Evolutionary conservation across 2,113 vertebrate species (phyloP).

Genomic region (Entomyzon cyanotis): DNA sequence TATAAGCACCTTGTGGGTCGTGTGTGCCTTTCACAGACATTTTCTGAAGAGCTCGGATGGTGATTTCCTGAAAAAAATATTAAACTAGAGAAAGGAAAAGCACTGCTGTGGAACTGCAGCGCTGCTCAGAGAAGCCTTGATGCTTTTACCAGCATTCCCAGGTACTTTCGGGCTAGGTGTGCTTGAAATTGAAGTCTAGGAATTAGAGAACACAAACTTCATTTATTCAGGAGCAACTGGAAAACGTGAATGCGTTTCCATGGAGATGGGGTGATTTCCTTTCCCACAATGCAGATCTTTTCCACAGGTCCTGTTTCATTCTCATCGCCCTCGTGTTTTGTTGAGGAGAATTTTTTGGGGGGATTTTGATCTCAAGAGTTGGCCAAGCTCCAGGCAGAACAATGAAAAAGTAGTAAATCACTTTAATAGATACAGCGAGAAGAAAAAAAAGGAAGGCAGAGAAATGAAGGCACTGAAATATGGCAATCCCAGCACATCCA

Average conservation of each 20-base stretch:
- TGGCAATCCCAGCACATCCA: constrained; percentile 23
- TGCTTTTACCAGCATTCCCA: constrained; percentile 25
- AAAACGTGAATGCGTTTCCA: constrained; percentile 48
- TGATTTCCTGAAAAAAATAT: not conserved
- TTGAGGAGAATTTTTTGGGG: constrained; percentile 11
- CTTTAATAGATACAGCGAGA: constrained; percentile 58
- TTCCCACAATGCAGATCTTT: constrained; percentile 65
- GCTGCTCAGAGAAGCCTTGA: not conserved
- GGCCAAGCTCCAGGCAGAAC: constrained; percentile 71
- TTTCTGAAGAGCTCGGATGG: not conserved
- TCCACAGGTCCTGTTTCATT: constrained; percentile 68
- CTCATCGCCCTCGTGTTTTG: constrained; percentile 49
- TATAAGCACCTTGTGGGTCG: not conserved
- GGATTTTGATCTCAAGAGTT: constrained; percentile 56
- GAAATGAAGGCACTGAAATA: constrained; percentile 57
- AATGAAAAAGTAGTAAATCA: constrained; percentile 72
- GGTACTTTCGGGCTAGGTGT: not conserved
- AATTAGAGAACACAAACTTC: constrained; percentile 65
- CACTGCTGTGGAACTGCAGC: not conserved
- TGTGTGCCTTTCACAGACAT: not conserved
- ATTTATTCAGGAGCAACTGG: constrained; percentile 61
- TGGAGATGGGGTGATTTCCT: constrained; percentile 68
- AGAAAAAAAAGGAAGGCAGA: not conserved
- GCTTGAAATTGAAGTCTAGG: constrained; percentile 17
- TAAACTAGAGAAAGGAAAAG: not conserved